These are phyloP conservation scores for Fregetta grallaria DNA, from an alignment of 2,113 vertebrate species.

Conservation along the genomic window DNA sequence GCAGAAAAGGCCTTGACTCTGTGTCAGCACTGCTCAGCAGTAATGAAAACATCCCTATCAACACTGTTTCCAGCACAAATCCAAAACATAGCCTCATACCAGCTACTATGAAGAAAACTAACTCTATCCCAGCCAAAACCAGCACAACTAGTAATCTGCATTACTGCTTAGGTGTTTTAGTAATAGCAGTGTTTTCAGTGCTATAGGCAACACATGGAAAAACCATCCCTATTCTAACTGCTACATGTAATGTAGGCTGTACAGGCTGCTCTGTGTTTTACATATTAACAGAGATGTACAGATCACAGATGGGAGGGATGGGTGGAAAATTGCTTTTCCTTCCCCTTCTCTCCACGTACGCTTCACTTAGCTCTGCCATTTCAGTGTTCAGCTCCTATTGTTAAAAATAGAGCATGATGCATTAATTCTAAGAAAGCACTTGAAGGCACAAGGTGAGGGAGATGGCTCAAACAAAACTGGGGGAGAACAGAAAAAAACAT, in stretches of 20 bases:
- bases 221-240: neutral
- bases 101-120: too few relatives aligned
- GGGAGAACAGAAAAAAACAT: neutral
- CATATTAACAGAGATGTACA: neutral
- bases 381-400: neutral
- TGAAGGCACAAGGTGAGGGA: neutral
- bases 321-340: slow-evolving; percentile 31
- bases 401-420: neutral
- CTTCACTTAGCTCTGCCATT: neutral
- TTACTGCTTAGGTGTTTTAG: neutral
- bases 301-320: neutral
- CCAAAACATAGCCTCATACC: too few relatives aligned
- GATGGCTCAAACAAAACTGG: neutral
- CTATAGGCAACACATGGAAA: neutral
- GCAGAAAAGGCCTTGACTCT: too few relatives aligned
- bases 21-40: too few relatives aligned
- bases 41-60: too few relatives aligned
- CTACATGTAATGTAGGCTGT: neutral
- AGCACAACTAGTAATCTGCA: neutral
- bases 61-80: too few relatives aligned
- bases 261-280: neutral
- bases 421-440: neutral
- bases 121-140: too few relatives aligned
- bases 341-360: neutral
- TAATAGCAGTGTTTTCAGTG: neutral